phyloP scores from a whole-genome alignment of 2,113 vertebrate genomes.

The Cinclus mexicanus region DNA sequence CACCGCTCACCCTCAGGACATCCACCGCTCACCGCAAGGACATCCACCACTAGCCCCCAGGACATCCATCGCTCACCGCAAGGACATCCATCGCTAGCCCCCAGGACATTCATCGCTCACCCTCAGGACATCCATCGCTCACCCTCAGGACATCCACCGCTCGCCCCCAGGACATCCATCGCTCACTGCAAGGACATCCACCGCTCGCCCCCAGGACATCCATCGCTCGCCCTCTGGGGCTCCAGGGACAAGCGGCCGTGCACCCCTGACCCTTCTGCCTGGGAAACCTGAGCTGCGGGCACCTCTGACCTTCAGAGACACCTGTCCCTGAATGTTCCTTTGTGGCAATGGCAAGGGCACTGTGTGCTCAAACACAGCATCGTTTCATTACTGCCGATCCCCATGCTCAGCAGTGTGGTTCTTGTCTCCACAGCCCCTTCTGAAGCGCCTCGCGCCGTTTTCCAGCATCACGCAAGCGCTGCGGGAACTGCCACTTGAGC shows the following conservation, averaged over 20 bases:
- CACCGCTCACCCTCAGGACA: too few species aligned
- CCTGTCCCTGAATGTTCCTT: background rate
- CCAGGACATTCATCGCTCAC: too few species aligned
- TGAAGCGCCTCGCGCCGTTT: rapidly evolving
- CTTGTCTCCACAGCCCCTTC: background rate
- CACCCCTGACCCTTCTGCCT: too few species aligned
- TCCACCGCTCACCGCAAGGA: too few species aligned
- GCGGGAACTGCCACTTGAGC: background rate
- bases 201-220: rapidly evolving
- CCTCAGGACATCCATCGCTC: too few species aligned
- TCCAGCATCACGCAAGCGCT: background rate
- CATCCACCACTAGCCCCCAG: too few species aligned
- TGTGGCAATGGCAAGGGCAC: background rate
- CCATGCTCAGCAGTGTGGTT: rapidly evolving
- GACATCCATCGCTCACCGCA: too few species aligned
- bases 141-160: too few species aligned
- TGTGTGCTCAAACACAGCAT: rapidly evolving
- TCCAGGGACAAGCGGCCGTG: background rate
- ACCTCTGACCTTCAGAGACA: background rate
- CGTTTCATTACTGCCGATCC: rapidly evolving
- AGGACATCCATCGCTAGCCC: too few species aligned
- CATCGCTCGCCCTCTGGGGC: too few species aligned
- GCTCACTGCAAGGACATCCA: rapidly evolving
- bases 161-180: too few species aligned
- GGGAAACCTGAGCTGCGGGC: background rate